Base-by-base conservation (phyloP, 2,113 vertebrate species). In the Silurus asotus region DNA sequence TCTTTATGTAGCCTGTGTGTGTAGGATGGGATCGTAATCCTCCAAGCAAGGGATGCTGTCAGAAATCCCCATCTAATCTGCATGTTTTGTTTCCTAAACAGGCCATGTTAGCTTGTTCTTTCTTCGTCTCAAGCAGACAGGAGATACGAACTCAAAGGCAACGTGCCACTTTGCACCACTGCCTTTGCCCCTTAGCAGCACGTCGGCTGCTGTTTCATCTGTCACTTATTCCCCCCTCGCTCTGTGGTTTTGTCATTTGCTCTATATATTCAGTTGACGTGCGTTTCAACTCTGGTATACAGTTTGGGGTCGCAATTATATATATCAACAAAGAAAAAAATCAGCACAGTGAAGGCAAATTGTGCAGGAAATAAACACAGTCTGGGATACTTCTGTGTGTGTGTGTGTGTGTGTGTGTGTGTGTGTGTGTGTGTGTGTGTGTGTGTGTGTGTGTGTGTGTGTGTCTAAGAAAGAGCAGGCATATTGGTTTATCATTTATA, bases 41-140 rank as follows among this genome's bases (percentile, higher is more conserved):
- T 91, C 88, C 72, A 85, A 84, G 86, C 86, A 92, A 91, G 92
- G 89, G 88, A 87, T 88, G 83, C 89, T 92, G 90, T 94, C 93
- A 96, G 90, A 88, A 94, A 89, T 28, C 85, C 84, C 84, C 91
- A 95, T 93, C 91, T 94, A 93, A 95, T 95, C 93, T 95, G 92
- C 95, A 94, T 94, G 93, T 95, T 92, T 84, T 95, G 93, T 95
- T 95, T 94, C 94, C 95, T 95, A 94, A 96, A 95, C 94, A 94
- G 94, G 93, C 92, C 91, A 88, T 92, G 92, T 93, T 94, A 94
- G 84, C 91, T 94, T 85, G 91, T 91, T 89, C 92, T 87, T 92
- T 91, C 90, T 88, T 76, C 86, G 86, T 87, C 90, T 94, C 92
- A 91, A 88, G 92, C 84, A 92, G 94, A 95, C 93, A 94, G 93